Base-by-base conservation (phyloP, 2,113 vertebrate genomes). In the Anguilla rostrata region DNA sequence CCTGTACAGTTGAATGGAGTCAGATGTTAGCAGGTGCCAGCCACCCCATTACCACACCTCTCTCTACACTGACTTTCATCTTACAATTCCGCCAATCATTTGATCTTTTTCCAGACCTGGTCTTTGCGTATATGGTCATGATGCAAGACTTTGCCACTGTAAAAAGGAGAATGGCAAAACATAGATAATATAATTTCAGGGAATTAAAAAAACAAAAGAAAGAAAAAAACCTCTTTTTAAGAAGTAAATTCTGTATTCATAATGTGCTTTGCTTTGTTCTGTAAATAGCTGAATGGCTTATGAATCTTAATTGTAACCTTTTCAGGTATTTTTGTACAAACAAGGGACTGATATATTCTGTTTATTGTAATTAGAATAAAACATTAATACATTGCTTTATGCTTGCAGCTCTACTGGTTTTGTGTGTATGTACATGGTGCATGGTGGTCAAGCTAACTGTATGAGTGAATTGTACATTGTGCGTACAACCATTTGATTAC, bases 261-360 rank as follows among this genome's bases (percentile, higher is more conserved):
- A 89, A 92, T 95, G 96, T 97, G 96, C 94, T 97, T 96, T 96
- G 96, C 96, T 97, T 96, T 94, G 93, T 95, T 96, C 90, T 98
- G 97, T 98, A 97, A 94, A 97, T 97, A 97, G 95, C 94, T 96
- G 95, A 96, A 96, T 93, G 94, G 96, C 97, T 97, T 95, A 95
- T 96, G 96, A 96, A 96, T 96, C 94, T 91, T 96, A 97, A 97
- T 95, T 98, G 97, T 98, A 97, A 97, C 96, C 96, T 96, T 94
- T 98, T 98, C 96, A 97, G 97, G 97, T 99, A 98, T 98, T 98
- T 99, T 99, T 99, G 97, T 99, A 99, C 96, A 97, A 97, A 97
- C 95, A 97, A 98, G 96, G 96, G 97, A 97, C 96, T 97, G 97
- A 96, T 97, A 93, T 95, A 97, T 97, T 98, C 96, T 98, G 96